Percentiles rank a stretch among this genome's conserved stretches.
phyloP scores from a whole-genome alignment of 1,140 invertebrate species.

The Ctenoplectra terminalis region DNA sequence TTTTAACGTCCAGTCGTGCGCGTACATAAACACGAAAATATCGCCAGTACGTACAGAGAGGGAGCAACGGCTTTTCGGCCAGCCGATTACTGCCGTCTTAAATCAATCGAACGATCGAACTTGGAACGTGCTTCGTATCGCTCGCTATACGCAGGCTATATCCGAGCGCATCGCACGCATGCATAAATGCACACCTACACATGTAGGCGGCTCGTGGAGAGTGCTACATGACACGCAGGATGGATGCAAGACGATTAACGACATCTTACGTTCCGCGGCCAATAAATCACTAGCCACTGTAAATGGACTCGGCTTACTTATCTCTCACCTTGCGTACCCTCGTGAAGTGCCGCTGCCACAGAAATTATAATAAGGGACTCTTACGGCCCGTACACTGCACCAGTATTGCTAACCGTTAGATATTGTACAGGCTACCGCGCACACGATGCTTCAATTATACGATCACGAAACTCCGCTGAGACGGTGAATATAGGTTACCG shows the following conservation, averaged over 20 bases:
- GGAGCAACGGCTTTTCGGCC: conserved; percentile 57
- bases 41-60: conserved; percentile 43
- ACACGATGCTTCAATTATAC: background rate
- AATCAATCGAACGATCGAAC: conserved; percentile 71
- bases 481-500: background rate
- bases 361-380: conserved; percentile 29
- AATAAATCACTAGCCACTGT: conserved; percentile 55
- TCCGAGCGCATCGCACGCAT: background rate
- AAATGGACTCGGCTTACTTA: conserved; percentile 53
- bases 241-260: conserved; percentile 54
- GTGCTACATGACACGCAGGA: conserved; percentile 3
- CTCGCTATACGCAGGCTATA: background rate
- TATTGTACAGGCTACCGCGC: background rate
- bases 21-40: conserved; percentile 73
- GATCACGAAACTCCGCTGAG: background rate
- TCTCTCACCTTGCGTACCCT: conserved; percentile 40
- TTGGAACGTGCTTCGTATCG: conserved; percentile 34
- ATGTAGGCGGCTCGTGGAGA: background rate
- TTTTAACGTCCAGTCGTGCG: conserved; percentile 62
- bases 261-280: conserved; percentile 51
- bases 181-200: background rate
- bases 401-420: background rate
- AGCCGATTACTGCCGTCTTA: conserved; percentile 68
- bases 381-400: background rate
- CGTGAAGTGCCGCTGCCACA: background rate